Base-by-base conservation (phyloP, 2,113 vertebrate genomes). In the Perca fluviatilis region DNA sequence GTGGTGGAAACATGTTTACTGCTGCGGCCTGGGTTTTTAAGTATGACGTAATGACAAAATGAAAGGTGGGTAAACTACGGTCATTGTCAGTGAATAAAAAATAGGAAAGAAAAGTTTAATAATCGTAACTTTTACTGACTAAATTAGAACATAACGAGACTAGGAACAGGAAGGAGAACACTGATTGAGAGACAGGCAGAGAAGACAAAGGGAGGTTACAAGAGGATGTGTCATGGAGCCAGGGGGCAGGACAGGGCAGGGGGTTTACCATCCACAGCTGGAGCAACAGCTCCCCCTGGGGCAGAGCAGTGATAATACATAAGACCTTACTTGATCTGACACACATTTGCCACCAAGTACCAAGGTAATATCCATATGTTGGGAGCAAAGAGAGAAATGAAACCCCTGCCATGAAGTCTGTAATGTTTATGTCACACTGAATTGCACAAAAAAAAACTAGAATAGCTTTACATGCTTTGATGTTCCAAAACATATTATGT, bases 261-360 rank as follows among this genome's bases (percentile, higher is more conserved):
- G 47, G 27, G 8, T 53, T 67, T 46, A 74, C n/a, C 49, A 30
- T 49, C 63, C 73, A 90, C 76, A 87, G 61, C 83, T 91, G 79
- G 85, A 91, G 87, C 90, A 93, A 93, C 75, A 93, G 94, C 93
- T 87, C 93, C 93, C 91, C 82, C 93, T 93, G 90, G 89, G 94
- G 94, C 86, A 77, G 76, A 76, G 76, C 40, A 72, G 60, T 2
- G 16, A 83, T 69, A 91, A 64, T 79, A 82, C 89, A 89, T 16
- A 43, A 40, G 5, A 16, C 33, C 16, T 25, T 7, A 43, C 1
- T 4, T 6, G 11, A 80, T 57, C 1, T 66, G 40, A 69, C 49
- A 46, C 11, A 18, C 12, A 40, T 47, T 13, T 27, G 10, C 11
- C 47, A 72, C 51, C 16, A 61, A 60, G 40, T 6, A 16, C 21